Evolutionary conservation across 2,113 vertebrate genomes (phyloP), one percentile per base, ranked within the genome.

Genomic region (Protomyctophum bolini): DNA sequence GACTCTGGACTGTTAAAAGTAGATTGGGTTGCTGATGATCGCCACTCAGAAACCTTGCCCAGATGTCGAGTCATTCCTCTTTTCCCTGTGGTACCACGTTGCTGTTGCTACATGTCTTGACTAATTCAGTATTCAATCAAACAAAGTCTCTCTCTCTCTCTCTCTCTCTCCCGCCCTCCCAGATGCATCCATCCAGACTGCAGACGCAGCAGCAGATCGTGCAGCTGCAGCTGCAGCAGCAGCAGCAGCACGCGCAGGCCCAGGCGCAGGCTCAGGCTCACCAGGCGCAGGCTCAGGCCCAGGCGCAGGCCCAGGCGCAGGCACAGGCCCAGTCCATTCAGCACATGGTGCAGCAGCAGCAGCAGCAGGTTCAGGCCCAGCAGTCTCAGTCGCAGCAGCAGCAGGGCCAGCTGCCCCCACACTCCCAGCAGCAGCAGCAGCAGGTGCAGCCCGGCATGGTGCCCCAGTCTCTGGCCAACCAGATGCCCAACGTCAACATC

Each of bases 341-440:
- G 70, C 94, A 95, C 54, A 78, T 90, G 79, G 93, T 94, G 0
- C 86, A 73, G 21, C 72, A 89, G 50, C 77, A 80, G 15, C 87
- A 85, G 51, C 85, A 86, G 69, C 85, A 88, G 58, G 82, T 76
- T 45, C 94, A 94, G 66, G 90, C 88, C 3, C 95, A 94, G 77
- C 95, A 94, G 77, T 83, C 76, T 0, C 94, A 94, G 86, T 83
- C 94, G 61, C 95, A 95, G 76, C 89, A 95, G 76, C 89, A 91
- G 0, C 21, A 91, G 0, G 83, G 83, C 10, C 92, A 89, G 81
- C 87, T 93, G 78, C 88, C 91, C 33, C 86, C 88, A 10, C 92
- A 92, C 74, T 52, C 90, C 0, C 92, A 91, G 81, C 87, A 87
- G 59, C 75, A 73, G 7, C 87, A 87, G 76, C 86, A 87, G 72